Base-by-base conservation (phyloP, 2,113 vertebrate genomes). In the Kryptolebias marmoratus region DNA sequence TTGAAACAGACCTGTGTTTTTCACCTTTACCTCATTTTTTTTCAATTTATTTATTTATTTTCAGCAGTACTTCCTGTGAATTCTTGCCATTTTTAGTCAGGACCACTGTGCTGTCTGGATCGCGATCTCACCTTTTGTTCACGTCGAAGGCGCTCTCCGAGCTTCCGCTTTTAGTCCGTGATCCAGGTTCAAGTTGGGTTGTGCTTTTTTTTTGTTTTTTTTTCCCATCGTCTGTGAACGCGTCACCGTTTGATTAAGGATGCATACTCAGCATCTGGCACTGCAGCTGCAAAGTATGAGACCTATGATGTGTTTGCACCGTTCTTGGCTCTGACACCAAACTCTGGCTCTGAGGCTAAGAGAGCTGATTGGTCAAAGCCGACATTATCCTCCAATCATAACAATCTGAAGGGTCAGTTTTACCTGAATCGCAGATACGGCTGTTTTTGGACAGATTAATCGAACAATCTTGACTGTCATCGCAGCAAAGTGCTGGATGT, bases 181-280 rank as follows among this genome's bases (percentile, higher is more conserved):
- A 55, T 55, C 30, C 57, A 32, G 55, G 39, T 68, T 71, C 3
- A 0, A 31, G 63, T 69, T n/a, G 30, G 30, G 57, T 30, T 47
- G 27, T 9, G 60, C 22, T 22, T 22, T 22, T 22, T 22, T 22
- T 22, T 22, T 22, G 22, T 22, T 22, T 22, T 12, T 28, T 39
- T 31, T 30, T 28, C 14, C 39, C 1, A 42, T 15, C n/a, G 4
- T 50, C 7, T 54, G 10, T 61, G 32, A 58, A 11, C 66, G 45
- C 54, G 42, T 53, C 0, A 15, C 22, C 75, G 32, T 79, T 49
- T 70, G 48, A 79, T 75, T 67, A 53, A 60, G 76, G 68, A 74
- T 88, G 73, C 82, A 83, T 73, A 64, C 82, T 73, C 42, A 11
- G 68, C 84, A 80, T 76, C 76, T 82, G 87, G 73, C 80, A 27